Conservation (phyloP, 2,888 invertebrate species). For the Diadegma fenestrale region DNA sequence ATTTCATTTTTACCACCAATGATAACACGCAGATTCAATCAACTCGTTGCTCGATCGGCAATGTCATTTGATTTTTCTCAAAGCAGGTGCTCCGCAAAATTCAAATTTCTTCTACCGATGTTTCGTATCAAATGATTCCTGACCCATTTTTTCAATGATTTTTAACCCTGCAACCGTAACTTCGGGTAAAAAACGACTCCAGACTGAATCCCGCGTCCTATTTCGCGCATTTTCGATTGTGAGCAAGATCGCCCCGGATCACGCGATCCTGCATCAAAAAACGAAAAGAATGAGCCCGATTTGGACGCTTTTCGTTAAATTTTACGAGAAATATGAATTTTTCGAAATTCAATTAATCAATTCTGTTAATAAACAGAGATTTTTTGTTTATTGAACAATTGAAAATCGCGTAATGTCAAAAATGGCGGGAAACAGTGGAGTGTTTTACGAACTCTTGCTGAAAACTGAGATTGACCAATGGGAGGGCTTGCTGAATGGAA, state of each 20-base stretch:
- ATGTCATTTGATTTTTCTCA: background rate
- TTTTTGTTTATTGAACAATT: background rate
- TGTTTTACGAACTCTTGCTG: background rate
- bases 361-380: background rate
- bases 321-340: too few relatives aligned
- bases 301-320: too few relatives aligned
- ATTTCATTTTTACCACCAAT: background rate
- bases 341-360: too few relatives aligned
- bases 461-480: background rate
- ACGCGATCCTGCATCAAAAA: too few relatives aligned
- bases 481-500: background rate
- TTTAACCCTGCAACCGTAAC: too few relatives aligned
- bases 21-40: background rate
- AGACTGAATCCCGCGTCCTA: too few relatives aligned
- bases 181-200: too few relatives aligned
- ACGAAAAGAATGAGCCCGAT: too few relatives aligned
- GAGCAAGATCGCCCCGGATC: too few relatives aligned
- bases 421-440: background rate
- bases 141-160: background rate
- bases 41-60: background rate
- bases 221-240: too few relatives aligned
- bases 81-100: background rate
- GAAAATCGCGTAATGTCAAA: background rate
- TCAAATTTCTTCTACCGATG: background rate
- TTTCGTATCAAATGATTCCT: background rate